Percentiles rank a stretch among this genome's conserved stretches.
These are phyloP conservation scores for Eulemur rubriventer DNA, from an alignment of 2,797 vertebrate species.

Conservation along the genomic window DNA sequence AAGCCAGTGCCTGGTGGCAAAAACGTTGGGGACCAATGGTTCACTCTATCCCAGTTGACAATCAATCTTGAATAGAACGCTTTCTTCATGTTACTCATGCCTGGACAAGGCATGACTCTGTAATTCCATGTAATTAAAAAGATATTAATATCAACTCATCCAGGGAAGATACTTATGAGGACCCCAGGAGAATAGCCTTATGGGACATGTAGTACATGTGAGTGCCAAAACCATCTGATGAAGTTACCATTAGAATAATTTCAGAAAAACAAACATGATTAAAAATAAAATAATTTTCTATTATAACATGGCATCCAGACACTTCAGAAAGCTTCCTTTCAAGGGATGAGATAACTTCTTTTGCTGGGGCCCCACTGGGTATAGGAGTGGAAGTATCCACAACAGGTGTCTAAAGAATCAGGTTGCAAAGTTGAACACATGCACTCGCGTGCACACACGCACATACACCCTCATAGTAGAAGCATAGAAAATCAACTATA, in stretches of 20 bases:
- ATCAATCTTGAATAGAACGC: background rate
- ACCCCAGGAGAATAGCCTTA: background rate
- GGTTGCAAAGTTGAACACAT: background rate
- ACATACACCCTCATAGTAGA: background rate
- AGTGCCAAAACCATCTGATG: background rate
- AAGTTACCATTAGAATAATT: background rate
- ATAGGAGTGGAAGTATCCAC: background rate
- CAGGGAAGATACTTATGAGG: background rate
- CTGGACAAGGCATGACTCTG: constrained; percentile 14
- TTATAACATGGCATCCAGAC: background rate
- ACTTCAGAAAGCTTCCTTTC: background rate
- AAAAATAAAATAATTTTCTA: constrained; percentile 51
- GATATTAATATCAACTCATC: background rate
- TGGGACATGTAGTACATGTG: background rate
- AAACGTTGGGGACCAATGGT: too few species aligned
- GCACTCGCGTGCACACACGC: background rate
- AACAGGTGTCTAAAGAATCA: background rate
- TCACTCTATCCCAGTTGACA: background rate
- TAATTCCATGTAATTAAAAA: constrained; percentile 19
- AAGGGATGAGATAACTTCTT: background rate
- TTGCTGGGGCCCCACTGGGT: background rate
- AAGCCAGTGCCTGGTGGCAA: too few species aligned
- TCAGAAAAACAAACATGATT: background rate
- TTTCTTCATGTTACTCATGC: constrained; percentile 7
- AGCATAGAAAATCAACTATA: background rate